These are phyloP conservation scores for Eilema griseolum DNA, from an alignment of 2,888 invertebrate genomes.

Conservation along the genomic window DNA sequence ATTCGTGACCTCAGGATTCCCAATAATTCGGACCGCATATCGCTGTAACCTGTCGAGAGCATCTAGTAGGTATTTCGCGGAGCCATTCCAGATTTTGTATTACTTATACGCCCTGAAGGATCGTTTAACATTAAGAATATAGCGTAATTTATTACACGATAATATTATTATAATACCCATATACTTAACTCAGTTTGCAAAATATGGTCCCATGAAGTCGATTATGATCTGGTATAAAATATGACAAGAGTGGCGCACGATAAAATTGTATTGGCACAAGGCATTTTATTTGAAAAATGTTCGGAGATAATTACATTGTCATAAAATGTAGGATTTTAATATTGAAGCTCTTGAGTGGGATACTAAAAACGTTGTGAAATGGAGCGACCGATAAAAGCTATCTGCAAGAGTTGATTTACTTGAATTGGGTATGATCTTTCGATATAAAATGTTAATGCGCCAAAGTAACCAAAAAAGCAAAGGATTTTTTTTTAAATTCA, in stretches of 20 bases:
- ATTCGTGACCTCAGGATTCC: too few species aligned
- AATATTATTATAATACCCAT: slow-evolving; percentile 5
- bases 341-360: not conserved
- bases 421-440: slow-evolving; percentile 1
- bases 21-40: too few species aligned
- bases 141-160: not conserved
- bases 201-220: slow-evolving; percentile 10
- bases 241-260: slow-evolving; percentile 2
- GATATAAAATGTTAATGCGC: slow-evolving; percentile 1
- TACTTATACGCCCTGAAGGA: not conserved
- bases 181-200: slow-evolving; percentile 6
- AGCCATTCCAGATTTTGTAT: too few species aligned
- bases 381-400: not conserved
- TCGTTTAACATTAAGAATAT: not conserved
- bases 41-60: too few species aligned
- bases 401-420: slow-evolving; percentile 3
- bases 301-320: slow-evolving; percentile 16
- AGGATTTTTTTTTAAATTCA: not conserved
- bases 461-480: not conserved
- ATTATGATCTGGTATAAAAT: slow-evolving; percentile 15
- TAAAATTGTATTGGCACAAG: slow-evolving; percentile 19
- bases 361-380: not conserved
- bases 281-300: slow-evolving; percentile 11
- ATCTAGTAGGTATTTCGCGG: too few species aligned
- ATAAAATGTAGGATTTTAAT: slow-evolving; percentile 5